Evolutionary conservation across 2,797 vertebrate species (phyloP).

Genomic region (Toxotes lorentzi): DNA sequence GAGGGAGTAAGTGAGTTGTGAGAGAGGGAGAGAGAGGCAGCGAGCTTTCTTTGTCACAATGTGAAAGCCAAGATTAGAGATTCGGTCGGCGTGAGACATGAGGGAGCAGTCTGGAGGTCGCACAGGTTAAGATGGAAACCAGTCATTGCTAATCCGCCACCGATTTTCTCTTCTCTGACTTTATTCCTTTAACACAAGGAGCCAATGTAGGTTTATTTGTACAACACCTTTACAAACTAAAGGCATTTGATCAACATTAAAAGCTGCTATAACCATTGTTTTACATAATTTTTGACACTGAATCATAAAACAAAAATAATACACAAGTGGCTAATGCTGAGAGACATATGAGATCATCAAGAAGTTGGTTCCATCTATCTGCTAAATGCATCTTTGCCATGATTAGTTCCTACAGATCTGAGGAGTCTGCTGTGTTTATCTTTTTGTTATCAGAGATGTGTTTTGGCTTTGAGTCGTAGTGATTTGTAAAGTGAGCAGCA

Average conservation of each 20-base stretch:
- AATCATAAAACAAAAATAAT: neutral
- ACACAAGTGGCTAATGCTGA: neutral
- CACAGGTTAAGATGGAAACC: constrained; percentile 60
- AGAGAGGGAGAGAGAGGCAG: constrained; percentile 43
- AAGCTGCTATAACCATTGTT: neutral
- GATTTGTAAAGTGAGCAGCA: neutral
- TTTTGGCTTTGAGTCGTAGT: neutral
- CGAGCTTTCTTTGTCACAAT: constrained; percentile 63
- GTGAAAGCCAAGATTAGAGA: constrained; percentile 74
- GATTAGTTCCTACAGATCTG: neutral
- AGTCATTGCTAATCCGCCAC: constrained; percentile 52
- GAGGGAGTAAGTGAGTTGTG: constrained; percentile 47
- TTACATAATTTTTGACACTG: neutral
- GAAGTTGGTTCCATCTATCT: neutral
- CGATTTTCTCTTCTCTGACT: constrained; percentile 43
- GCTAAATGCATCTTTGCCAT: neutral
- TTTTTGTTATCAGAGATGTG: constrained; percentile 7
- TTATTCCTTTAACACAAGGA: constrained; percentile 3
- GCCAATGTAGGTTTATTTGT: constrained; percentile 1
- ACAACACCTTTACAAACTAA: neutral
- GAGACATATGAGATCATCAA: neutral
- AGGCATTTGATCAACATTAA: neutral
- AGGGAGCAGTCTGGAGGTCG: constrained; percentile 60
- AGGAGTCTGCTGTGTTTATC: neutral
- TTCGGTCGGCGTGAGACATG: constrained; percentile 57